Evolutionary conservation across 1,140 invertebrate genomes (phyloP), one percentile per base, ranked within the genome.

Genomic region (Eumeta japonica): DNA sequence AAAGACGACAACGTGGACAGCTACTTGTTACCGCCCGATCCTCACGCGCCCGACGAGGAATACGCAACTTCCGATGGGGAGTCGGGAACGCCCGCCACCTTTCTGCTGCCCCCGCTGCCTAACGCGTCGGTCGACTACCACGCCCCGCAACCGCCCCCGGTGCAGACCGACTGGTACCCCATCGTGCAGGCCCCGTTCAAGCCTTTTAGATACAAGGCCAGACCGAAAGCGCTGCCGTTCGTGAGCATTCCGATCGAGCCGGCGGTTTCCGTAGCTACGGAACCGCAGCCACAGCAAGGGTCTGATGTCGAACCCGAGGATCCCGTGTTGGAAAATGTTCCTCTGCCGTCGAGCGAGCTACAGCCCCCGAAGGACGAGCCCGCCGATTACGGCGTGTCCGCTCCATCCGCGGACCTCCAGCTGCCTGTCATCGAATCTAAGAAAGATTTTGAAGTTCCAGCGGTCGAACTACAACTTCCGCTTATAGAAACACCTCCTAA

Each of bases 91-190:
- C 64, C 61, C 3, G 58, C 63, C 7, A 66, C 62, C 0, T 70
- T 60, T 44, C 48, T 73, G 14, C 38, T 71, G 32, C 68, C 68
- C 37, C 68, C 68, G 5, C 43, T 50, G 3, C 37, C 44, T 18
- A 50, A 48, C 14, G 46, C 59, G 41, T 41, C 47, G 13, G 52
- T 58, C 11, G 65, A 53, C 41, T 49, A 45, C 16, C 58, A 57
- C 10, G 44, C 51, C 11, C 49, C 58, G 2, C 52, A 52, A 12
- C 55, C 62, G 41, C 16, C 59, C 2, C 55, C 34, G n/a, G 50
- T 58, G 17, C 59, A 70, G 37, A 58, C 48, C 17, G 66, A 73
- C 28, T 73, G 68, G 68, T 55, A 61, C 37, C 68, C 68, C 3
- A 71, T 73, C 41, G 39, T 50, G 16, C 50, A 54, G 33, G 36